Base-by-base conservation (phyloP, 1,140 invertebrate species). In the Polypedilum pembai region DNA sequence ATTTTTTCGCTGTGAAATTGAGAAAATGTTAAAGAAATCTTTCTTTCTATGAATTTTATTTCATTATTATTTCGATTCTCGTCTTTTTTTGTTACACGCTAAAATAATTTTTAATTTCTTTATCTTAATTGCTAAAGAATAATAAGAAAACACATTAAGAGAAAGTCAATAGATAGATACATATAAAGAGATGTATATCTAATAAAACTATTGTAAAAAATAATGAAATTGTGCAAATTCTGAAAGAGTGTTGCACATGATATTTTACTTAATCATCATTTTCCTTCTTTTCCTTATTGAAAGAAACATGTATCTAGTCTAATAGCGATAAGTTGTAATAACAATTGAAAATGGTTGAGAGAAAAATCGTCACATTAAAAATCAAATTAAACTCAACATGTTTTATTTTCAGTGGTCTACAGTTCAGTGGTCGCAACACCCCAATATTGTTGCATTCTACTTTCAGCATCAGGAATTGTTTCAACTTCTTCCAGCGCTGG, bases 391-490 rank as follows among this genome's bases (percentile, higher is more conserved):
- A 65, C 20, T 73, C 12, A 73, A 63, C 56, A 24, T 17, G 8
- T 73, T 40, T 75, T 74, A 20, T 5, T 63, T 41, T 74, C 7
- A 17, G 74, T 79, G 75, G 77, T 80, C 87, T 83, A 92, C 73
- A 93, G 80, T 83, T 93, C 92, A 0, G 92, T 93, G 1, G 91
- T 93, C 7, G 91, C 91, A 63, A 93, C 91, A 65, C 91, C 92
- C 92, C 92, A 94, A 82, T 94, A 94, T 77, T 92, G 91, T 76
- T 92, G 89, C 91, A 94, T 94, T 73, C 92, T 85, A 72, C 87
- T 87, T 79, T 92, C 90, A 74, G 91, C 87, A 78, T 92, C 91
- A 10, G 65, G 65, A 69, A 69, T 69, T 18, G 65, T 18, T 69
- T 69, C 65, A 8, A 69, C 65, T 18, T 69, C 65, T 10, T 69